phyloP scores from a whole-genome alignment of 1,140 invertebrate genomes.

The Tetragonula clypearis region DNA sequence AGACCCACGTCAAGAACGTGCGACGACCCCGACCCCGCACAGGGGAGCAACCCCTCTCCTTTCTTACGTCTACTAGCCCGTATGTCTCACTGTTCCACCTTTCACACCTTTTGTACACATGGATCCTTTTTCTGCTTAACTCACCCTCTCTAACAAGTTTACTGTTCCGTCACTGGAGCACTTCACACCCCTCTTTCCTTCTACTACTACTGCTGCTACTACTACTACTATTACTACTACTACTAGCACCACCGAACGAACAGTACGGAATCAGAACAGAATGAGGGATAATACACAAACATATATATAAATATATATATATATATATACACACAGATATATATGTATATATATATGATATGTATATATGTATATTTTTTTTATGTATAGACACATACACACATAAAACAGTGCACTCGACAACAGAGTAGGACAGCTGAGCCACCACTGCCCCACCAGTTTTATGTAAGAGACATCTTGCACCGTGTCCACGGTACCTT shows the following conservation, averaged over 20 bases:
- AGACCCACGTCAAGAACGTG: conserved; percentile 79
- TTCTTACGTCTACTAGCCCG: conserved; percentile 23
- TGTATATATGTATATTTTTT: not conserved
- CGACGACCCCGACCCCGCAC: conserved; percentile 78
- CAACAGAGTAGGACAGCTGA: conserved; percentile 70
- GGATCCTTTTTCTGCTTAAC: conserved; percentile 58
- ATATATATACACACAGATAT: not conserved
- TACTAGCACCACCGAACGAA: conserved; percentile 47
- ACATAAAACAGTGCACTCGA: conserved; percentile 63
- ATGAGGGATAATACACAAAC: conserved; percentile 50
- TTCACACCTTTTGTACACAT: conserved; percentile 32
- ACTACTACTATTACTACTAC: conserved; percentile 29
- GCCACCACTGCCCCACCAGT: conserved; percentile 65
- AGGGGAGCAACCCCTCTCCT: conserved; percentile 53
- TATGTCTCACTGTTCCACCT: conserved; percentile 32
- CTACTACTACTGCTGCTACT: conserved; percentile 14
- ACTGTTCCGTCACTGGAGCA: conserved; percentile 51
- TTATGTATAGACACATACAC: conserved; percentile 52
- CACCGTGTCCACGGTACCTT: conserved; percentile 37
- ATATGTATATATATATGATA: not conserved
- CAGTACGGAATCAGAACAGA: conserved; percentile 50
- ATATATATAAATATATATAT: conserved; percentile 8
- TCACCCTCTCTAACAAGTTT: conserved; percentile 50
- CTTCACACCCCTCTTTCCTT: conserved; percentile 49
- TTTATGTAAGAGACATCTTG: conserved; percentile 67